Conservation (phyloP, 1,140 invertebrate species). For the Cheumatopsyche charites region DNA sequence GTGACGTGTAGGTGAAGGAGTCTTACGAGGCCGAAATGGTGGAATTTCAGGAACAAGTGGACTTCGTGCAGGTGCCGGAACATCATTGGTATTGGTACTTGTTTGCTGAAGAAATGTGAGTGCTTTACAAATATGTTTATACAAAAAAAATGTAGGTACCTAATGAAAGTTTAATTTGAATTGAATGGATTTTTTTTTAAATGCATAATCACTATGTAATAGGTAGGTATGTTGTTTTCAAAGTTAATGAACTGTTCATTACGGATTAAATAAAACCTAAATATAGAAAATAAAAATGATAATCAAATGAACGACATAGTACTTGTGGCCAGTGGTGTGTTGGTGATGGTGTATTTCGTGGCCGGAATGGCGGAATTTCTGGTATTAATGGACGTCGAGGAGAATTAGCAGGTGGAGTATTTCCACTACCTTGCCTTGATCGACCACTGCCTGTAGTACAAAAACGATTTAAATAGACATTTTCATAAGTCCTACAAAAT, state of each 20-base stretch:
- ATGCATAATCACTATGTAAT: no score
- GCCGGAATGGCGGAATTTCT: conserved; percentile 63
- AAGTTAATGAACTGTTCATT: no score
- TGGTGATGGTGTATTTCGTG: conserved; percentile 53
- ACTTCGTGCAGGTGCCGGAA: conserved; percentile 36
- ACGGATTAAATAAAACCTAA: no score
- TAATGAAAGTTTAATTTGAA: neutral
- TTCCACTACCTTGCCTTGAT: conserved; percentile 42
- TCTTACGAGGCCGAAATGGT: conserved; percentile 61
- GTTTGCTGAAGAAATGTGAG: conserved; percentile 20
- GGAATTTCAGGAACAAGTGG: conserved; percentile 58
- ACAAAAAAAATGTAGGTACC: no score
- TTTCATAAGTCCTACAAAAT: no score
- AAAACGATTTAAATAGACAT: neutral
- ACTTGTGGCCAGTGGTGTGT: conserved; percentile 49
- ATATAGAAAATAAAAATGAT: no score
- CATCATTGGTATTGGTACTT: conserved; percentile 16
- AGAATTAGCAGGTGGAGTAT: conserved; percentile 49
- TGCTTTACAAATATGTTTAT: neutral
- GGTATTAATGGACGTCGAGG: conserved; percentile 58
- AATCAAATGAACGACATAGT: no score
- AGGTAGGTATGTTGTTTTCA: no score
- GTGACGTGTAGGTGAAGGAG: conserved; percentile 49
- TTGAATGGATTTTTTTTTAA: no score
- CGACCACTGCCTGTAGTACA: conserved; percentile 34